Conservation (phyloP, 2,797 vertebrate genomes). For the Graptemys geographica region DNA sequence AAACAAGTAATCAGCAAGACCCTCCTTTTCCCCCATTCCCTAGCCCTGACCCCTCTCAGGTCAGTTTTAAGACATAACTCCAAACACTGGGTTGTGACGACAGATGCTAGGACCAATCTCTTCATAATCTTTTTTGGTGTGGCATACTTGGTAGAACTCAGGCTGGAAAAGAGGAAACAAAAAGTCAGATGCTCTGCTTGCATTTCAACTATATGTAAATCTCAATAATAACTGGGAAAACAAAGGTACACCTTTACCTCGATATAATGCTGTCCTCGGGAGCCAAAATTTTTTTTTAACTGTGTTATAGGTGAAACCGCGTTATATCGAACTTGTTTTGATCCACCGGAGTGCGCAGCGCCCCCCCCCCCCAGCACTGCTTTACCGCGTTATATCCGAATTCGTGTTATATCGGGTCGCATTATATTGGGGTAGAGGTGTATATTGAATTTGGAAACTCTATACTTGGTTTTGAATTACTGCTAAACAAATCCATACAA, state of each 20-base stretch:
- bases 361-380: no score
- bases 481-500: rapidly evolving
- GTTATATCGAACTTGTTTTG: no score
- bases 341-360: no score
- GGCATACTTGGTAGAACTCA: conserved; percentile 99
- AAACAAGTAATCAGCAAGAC: conserved; percentile 85
- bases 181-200: rapidly evolving
- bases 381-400: no score
- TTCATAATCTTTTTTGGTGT: conserved; percentile 99
- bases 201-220: neutral
- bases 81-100: conserved; percentile 98
- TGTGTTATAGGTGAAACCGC: no score
- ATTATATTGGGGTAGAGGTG: no score
- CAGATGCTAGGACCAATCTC: conserved; percentile 99
- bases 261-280: no score
- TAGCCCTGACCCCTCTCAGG: conserved; percentile 70
- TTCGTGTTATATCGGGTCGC: no score
- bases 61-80: conserved; percentile 96
- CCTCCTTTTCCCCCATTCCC: conserved; percentile 75
- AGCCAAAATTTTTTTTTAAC: no score
- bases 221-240: neutral
- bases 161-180: conserved; percentile 82
- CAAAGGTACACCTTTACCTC: neutral
- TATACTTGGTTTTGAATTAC: neutral
- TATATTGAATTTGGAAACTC: neutral